These are phyloP conservation scores for Drosophila kurseongensis DNA, from an alignment of 1,140 invertebrate genomes.

Conservation along the genomic window DNA sequence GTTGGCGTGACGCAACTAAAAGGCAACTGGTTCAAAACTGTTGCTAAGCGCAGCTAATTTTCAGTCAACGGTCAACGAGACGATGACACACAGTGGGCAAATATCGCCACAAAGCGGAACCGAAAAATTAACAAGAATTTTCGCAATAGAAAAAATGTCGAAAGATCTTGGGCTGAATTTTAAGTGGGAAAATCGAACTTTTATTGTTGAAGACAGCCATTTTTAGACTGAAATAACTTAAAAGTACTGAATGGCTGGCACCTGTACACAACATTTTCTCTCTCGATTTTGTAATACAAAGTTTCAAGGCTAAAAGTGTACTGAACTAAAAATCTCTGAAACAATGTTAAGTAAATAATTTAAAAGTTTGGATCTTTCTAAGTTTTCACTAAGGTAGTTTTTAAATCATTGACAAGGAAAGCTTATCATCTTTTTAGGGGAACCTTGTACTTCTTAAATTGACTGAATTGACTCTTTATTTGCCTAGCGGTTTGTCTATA, in stretches of 20 bases:
- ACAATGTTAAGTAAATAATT: background rate
- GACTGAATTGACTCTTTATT: background rate
- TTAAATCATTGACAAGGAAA: no score
- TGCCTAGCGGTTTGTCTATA: background rate
- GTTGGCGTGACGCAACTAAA: constrained; percentile 53
- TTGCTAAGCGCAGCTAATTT: constrained; percentile 78
- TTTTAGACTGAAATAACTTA: background rate
- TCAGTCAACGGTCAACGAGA: constrained; percentile 55
- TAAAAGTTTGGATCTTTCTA: background rate
- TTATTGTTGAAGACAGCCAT: background rate
- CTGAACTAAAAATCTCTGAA: background rate
- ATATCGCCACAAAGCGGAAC: constrained; percentile 17
- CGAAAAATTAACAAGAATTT: constrained; percentile 18
- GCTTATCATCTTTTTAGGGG: no score
- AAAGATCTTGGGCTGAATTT: constrained; percentile 18
- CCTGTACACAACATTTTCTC: background rate
- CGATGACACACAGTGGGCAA: constrained; percentile 59
- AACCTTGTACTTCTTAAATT: no score
- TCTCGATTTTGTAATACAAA: constrained; percentile 3
- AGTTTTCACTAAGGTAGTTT: background rate
- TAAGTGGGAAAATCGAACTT: constrained; percentile 11
- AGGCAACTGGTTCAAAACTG: constrained; percentile 68
- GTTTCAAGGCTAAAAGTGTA: background rate
- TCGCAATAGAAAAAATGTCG: constrained; percentile 20
- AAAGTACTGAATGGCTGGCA: background rate